A percentile compares a stretch with the other conserved stretches of the same genome.
Evolutionary conservation across 2,797 vertebrate species (phyloP).

Genomic region (Oryzias sinensis): DNA sequence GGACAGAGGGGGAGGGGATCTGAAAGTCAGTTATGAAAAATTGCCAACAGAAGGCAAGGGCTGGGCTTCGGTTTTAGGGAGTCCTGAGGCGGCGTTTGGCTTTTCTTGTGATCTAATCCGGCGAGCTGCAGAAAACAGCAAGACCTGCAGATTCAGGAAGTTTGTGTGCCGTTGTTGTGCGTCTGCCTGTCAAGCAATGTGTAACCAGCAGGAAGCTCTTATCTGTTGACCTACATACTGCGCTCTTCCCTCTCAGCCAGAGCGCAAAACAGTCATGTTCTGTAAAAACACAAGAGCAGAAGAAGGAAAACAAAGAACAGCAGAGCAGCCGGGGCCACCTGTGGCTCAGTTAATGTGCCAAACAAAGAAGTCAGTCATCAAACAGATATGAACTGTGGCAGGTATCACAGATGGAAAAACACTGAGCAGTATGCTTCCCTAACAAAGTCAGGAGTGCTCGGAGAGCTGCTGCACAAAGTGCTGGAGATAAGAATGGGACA

Average conservation of each 20-base stretch:
- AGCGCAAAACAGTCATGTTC: slow-evolving; percentile 51
- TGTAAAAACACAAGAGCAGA: slow-evolving; percentile 40
- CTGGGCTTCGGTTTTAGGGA: neutral
- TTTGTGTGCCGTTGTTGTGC: slow-evolving; percentile 10
- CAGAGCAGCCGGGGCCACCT: slow-evolving; percentile 58
- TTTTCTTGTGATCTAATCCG: slow-evolving; percentile 16
- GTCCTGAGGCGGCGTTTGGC: neutral
- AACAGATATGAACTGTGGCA: slow-evolving; percentile 26
- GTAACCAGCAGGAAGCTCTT: slow-evolving; percentile 72
- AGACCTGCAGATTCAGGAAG: slow-evolving; percentile 50
- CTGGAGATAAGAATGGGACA: neutral
- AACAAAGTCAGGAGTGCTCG: neutral
- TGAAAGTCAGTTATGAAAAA: neutral
- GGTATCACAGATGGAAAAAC: slow-evolving; percentile 54
- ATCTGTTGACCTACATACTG: slow-evolving; percentile 71
- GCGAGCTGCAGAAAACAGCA: slow-evolving; percentile 28
- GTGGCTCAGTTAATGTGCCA: slow-evolving; percentile 47
- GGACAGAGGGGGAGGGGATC: neutral
- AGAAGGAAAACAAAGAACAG: slow-evolving; percentile 26
- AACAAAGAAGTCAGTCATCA: slow-evolving; percentile 53
- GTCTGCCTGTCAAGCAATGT: slow-evolving; percentile 54
- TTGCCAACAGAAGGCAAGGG: neutral
- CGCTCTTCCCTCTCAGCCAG: slow-evolving; percentile 51
- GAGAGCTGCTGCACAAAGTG: neutral
- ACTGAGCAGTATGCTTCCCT: slow-evolving; percentile 21